Conservation (phyloP, 2,888 invertebrate species). For the Griposia aprilina region DNA sequence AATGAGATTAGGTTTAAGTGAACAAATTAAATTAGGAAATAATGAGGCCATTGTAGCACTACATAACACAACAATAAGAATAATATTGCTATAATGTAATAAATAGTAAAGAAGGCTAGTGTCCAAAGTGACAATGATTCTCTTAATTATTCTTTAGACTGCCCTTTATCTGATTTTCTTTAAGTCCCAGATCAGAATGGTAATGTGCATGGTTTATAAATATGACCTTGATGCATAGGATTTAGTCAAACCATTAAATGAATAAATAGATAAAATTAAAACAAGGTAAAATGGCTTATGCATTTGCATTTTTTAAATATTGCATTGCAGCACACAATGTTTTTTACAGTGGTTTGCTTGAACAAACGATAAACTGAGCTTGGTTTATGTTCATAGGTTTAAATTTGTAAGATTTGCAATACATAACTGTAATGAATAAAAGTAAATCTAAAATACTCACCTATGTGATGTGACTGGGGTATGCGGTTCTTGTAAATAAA, state of each 20-base stretch:
- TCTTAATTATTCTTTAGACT: constrained; percentile 1
- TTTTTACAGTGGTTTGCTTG: neutral
- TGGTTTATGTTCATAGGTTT: neutral
- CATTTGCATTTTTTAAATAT: neutral
- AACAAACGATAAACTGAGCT: neutral
- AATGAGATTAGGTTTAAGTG: constrained; percentile 1
- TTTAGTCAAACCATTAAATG: neutral
- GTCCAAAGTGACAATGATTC: neutral
- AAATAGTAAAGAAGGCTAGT: neutral
- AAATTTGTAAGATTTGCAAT: constrained; percentile 7
- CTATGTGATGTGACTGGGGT: constrained; percentile 88
- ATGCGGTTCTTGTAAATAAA: constrained; percentile 92
- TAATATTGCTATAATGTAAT: constrained; percentile 3
- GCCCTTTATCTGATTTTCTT: constrained; percentile 40
- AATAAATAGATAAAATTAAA: constrained; percentile 21
- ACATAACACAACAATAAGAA: constrained; percentile 4
- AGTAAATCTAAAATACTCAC: constrained; percentile 70
- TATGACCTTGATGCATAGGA: neutral
- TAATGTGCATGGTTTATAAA: constrained; percentile 32
- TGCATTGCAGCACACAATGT: constrained; percentile 1
- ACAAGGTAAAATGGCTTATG: neutral
- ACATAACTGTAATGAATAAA: constrained; percentile 2
- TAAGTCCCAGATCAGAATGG: constrained; percentile 61
- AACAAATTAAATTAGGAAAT: neutral
- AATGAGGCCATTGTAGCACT: constrained; percentile 2